These are phyloP conservation scores for Quadroppia sp. DNA, from an alignment of 2,888 invertebrate genomes.

Conservation along the genomic window DNA sequence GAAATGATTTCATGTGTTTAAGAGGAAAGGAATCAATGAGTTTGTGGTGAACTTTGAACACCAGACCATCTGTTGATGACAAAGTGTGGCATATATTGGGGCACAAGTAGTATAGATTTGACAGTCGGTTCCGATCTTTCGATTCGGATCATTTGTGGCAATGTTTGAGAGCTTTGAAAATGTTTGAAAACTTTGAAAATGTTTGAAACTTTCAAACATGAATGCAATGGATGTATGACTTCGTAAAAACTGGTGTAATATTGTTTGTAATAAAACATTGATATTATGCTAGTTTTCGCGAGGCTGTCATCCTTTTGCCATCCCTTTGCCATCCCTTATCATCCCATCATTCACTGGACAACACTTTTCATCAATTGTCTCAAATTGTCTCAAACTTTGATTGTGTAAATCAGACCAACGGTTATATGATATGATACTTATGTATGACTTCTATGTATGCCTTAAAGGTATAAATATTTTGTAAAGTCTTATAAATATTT, in stretches of 20 bases:
- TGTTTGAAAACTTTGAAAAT: neutral
- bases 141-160: neutral
- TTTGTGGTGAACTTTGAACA: conserved; percentile 19
- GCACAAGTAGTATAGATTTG: neutral
- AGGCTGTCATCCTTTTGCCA: no score
- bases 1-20: neutral
- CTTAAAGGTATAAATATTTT: no score
- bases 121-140: neutral
- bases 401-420: no score
- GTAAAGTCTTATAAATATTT: no score
- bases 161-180: no score
- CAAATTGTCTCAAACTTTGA: no score
- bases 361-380: no score
- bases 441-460: no score
- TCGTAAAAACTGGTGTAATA: conserved; percentile 33
- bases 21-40: neutral
- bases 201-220: neutral
- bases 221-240: conserved; percentile 3
- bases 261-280: conserved; percentile 1
- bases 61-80: conserved; percentile 12
- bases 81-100: neutral
- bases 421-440: no score
- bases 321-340: no score
- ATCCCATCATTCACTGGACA: no score
- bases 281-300: conserved; percentile 36